Conservation (phyloP, 2,797 vertebrate species). For the Apogon hyalosoma region DNA sequence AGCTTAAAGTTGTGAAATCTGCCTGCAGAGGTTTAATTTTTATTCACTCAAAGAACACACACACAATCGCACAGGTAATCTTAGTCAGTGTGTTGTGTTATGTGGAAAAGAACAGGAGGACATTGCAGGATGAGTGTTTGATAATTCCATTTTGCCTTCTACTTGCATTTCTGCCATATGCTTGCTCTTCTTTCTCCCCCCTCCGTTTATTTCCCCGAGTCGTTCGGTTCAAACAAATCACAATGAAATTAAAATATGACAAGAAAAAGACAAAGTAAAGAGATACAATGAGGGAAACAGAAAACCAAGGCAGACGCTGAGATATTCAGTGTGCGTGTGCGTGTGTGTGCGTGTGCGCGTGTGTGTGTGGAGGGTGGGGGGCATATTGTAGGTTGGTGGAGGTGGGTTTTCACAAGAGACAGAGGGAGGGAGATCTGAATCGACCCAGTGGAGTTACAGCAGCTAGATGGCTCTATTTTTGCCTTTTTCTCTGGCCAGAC, state of each 20-base stretch:
- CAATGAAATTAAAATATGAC: slow-evolving; percentile 33
- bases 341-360: not conserved
- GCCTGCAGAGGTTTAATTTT: slow-evolving; percentile 51
- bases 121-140: slow-evolving; percentile 43
- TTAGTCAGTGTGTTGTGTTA: slow-evolving; percentile 26
- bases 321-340: slow-evolving; percentile 11
- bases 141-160: slow-evolving; percentile 44
- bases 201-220: slow-evolving; percentile 6
- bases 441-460: slow-evolving; percentile 58
- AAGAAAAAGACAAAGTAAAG: slow-evolving; percentile 24
- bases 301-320: slow-evolving; percentile 19
- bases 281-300: slow-evolving; percentile 2
- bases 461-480: slow-evolving; percentile 70
- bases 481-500: slow-evolving; percentile 71
- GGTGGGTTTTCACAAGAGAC: slow-evolving; percentile 27
- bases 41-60: slow-evolving; percentile 14
- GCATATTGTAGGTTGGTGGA: slow-evolving; percentile 1
- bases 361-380: not conserved
- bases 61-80: slow-evolving; percentile 17
- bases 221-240: slow-evolving; percentile 36
- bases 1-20: slow-evolving; percentile 39
- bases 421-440: slow-evolving; percentile 55
- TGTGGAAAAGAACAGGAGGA: slow-evolving; percentile 36
- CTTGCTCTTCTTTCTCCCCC: slow-evolving; percentile 13
- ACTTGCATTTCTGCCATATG: slow-evolving; percentile 50